Percentiles rank a stretch among this genome's conserved stretches.
These are phyloP conservation scores for Gila robusta DNA, from an alignment of 2,797 vertebrate species.

Conservation along the genomic window DNA sequence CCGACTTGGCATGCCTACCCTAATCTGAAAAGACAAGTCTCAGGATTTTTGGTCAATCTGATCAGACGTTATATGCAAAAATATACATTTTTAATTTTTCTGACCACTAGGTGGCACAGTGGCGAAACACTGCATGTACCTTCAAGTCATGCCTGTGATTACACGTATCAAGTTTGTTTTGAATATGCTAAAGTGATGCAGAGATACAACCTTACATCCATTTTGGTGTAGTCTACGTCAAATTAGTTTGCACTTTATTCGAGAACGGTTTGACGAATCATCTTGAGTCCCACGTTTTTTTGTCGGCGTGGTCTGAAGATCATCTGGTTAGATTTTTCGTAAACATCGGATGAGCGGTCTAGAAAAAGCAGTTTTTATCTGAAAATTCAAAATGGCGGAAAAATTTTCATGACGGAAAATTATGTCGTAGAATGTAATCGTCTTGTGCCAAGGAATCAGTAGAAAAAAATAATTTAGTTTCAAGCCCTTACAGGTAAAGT, in stretches of 20 bases:
- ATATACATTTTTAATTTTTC: rapidly evolving
- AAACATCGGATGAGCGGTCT: no score
- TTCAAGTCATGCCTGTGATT: neutral
- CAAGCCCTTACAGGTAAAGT: neutral
- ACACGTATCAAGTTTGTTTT: neutral
- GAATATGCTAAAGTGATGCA: neutral
- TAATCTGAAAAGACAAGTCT: neutral
- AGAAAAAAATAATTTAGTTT: neutral
- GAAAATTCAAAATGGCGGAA: neutral
- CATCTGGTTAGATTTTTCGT: neutral
- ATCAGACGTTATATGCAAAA: no score
- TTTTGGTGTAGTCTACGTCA: neutral
- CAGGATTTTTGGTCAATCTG: no score
- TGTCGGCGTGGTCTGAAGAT: neutral
- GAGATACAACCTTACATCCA: neutral
- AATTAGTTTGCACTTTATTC: neutral
- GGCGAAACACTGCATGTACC: no score
- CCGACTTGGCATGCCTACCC: neutral
- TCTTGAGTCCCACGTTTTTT: neutral
- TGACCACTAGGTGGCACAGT: neutral
- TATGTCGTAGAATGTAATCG: neutral
- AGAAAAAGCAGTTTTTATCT: no score
- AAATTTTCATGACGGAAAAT: neutral
- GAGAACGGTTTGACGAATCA: neutral
- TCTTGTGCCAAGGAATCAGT: no score